Base-by-base conservation (phyloP, 2,113 vertebrate genomes). In the Lota lota region DNA sequence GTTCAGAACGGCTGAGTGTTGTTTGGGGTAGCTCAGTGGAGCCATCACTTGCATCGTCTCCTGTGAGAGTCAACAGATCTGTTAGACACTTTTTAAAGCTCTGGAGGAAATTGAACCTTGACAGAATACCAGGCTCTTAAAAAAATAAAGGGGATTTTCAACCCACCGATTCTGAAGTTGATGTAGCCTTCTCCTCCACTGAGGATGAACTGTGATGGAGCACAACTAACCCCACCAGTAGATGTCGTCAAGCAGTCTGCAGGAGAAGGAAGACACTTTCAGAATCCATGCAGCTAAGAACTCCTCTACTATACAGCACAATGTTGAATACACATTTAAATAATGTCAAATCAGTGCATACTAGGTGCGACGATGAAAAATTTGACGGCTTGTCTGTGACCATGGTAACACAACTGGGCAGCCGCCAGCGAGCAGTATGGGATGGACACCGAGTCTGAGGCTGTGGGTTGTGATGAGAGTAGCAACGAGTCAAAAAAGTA, bases 181-280 rank as follows among this genome's bases (percentile, higher is more conserved):
- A 94, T 92, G 80, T 94, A 93, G 24, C 92, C 94, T 78, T 94
- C 94, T 66, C 94, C 94, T 73, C 93, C 94, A 66, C 93, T 94
- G 75, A 94, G 87, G 65, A 94, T 87, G 11, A 94, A 86, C 68
- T 89, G 88, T 88, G 91, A 80, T 73, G 85, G 76, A 79, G 85
- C 73, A 40, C 81, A 68, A n/a, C 84, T 60, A 63, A 68, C 78
- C 64, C 75, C 79, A 63, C 86, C 88, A 57, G 79, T 68, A 24
- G 85, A 85, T 3, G 83, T 70, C 67, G 82, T 86, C 78, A 90
- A 77, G 73, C 91, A 94, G 40, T 88, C 93, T 94, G 73, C 7
- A 60, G 40, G 33, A 1, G 1, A 67, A 12, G 74, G 1, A 47
- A 12, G 40, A 10, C 7, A 47, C 40, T 12, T 47, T 47, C 12